A percentile compares a stretch with the other conserved stretches of the same genome.
Evolutionary conservation across 2,113 vertebrate genomes (phyloP).

Genomic region (Heterocephalus glaber): DNA sequence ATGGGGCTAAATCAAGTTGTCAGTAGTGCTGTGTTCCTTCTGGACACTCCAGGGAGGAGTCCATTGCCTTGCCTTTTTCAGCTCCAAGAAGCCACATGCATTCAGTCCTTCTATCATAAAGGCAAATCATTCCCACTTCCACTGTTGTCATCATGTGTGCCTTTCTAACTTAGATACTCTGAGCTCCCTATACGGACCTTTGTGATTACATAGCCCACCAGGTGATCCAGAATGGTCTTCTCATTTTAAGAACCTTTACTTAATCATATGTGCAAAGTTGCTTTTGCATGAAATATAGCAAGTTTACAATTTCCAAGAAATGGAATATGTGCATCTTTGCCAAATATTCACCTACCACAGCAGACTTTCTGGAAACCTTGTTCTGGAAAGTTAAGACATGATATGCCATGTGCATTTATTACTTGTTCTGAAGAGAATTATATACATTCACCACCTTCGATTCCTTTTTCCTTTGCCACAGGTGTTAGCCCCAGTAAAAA

Average conservation of each 20-base stretch:
- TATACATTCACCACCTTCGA: background rate
- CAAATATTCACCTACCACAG: background rate
- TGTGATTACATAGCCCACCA: background rate
- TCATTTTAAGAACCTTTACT: background rate
- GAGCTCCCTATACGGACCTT: background rate
- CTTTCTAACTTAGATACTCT: background rate
- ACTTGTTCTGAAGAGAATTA: background rate
- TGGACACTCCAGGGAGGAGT: background rate
- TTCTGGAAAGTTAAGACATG: background rate
- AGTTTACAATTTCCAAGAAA: background rate
- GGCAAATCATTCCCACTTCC: background rate
- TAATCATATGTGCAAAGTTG: background rate
- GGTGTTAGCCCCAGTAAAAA: background rate
- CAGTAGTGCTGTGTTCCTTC: background rate
- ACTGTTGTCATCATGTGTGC: background rate
- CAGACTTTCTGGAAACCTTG: background rate
- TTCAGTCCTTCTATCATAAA: background rate
- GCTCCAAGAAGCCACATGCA: too few relatives aligned
- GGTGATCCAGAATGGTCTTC: background rate
- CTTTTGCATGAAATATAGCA: background rate
- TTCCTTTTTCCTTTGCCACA: background rate
- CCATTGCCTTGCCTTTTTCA: background rate
- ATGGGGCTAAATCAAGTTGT: background rate
- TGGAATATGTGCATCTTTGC: background rate
- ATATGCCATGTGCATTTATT: background rate